phyloP scores from a whole-genome alignment of 2,888 invertebrate species.

The Mystacides longicornis region DNA sequence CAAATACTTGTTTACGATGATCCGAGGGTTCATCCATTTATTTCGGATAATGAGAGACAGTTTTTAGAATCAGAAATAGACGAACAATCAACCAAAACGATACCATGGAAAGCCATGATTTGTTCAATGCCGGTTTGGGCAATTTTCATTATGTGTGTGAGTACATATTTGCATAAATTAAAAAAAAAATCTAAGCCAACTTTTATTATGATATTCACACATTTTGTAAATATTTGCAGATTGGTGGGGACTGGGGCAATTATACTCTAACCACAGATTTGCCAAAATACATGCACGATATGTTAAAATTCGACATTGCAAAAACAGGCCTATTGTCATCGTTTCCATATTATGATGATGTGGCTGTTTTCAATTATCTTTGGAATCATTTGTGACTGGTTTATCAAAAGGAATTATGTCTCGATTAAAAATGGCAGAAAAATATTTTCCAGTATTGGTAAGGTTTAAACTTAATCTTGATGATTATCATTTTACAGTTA shows the following conservation, averaged over 20 bases:
- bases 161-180: too few species aligned
- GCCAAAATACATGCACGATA: constrained; percentile 62
- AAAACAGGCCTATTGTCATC: constrained; percentile 56
- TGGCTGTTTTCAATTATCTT: constrained; percentile 57
- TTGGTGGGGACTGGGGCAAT: constrained; percentile 64
- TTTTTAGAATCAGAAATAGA: constrained; percentile 60
- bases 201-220: too few species aligned
- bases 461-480: constrained; percentile 28
- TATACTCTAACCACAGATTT: constrained; percentile 65
- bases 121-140: constrained; percentile 66
- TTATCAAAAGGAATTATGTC: constrained; percentile 53
- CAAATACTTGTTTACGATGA: constrained; percentile 56
- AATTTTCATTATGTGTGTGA: constrained; percentile 59
- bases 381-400: constrained; percentile 61
- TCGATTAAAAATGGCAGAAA: constrained; percentile 52
- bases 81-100: constrained; percentile 45
- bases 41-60: constrained; percentile 61
- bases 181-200: too few species aligned
- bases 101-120: constrained; percentile 63
- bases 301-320: constrained; percentile 57
- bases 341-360: constrained; percentile 57
- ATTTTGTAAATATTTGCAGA: constrained; percentile 43
- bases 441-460: constrained; percentile 61
- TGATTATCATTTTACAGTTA: neutral
- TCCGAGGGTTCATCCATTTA: constrained; percentile 67